Evolutionary conservation across 2,113 vertebrate genomes (phyloP), one percentile per base, ranked within the genome.

Genomic region (Harpagus bidentatus): DNA sequence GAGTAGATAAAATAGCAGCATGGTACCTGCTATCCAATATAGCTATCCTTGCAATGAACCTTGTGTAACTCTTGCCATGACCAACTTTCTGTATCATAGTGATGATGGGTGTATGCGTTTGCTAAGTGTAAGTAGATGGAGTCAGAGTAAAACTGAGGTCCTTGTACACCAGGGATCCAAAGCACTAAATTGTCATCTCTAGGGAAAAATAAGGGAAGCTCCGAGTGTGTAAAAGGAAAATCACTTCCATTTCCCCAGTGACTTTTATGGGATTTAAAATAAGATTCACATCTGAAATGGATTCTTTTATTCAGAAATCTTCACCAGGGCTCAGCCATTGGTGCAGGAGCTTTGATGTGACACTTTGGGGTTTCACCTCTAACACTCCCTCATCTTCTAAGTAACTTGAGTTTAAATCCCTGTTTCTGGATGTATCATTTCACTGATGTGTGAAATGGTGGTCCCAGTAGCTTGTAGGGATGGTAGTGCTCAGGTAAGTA

Each of bases 371-470:
- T 29, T 74, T 45, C 69, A 28, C 20, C 31, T 50, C 53, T 84
- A 43, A 50, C 12, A 18, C 10, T 52, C 45, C 47, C 40, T 42
- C 17, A 47, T 69, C 31, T 40, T 65, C 21, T 55, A 26, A 88
- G 50, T 52, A 55, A 47, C 40, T 76, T 3, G 40, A 65, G 48
- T 5, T 5, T 31, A 47, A 81, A 53, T 7, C 40, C 17, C 55
- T n/a, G 4, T 17, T 71, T 34, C 36, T 23, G 34, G 56, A 5
- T 9, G 9, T 28, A 19, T 10, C 3, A 0, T 29, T 69, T 76
- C 72, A 76, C 43, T 45, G 5, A 5, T 0, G 0, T 9, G 55
- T 13, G 53, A 53, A 47, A 16, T 2, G 34, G 14, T 28, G n/a
- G 1, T 71, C 47, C 43, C 55, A 10, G 53, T 2, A 36, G 13